These are phyloP conservation scores for Petrocephalus sullivani DNA, from an alignment of 2,797 vertebrate species.

Conservation along the genomic window DNA sequence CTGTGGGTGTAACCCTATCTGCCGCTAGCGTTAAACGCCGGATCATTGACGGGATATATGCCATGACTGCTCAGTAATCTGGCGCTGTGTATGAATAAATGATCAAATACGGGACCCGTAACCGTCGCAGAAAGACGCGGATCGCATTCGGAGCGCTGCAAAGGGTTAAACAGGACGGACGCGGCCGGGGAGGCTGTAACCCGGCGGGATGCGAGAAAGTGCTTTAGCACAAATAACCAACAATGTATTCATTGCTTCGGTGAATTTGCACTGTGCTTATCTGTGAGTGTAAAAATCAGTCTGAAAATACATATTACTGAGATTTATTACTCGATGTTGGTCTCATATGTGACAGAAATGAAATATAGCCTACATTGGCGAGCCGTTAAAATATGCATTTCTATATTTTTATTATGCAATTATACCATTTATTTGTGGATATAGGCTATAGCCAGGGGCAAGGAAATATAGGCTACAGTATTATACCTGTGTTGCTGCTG, in stretches of 20 bases:
- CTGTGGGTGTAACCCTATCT: constrained; percentile 3
- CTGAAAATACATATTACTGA: background rate
- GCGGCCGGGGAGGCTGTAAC: background rate
- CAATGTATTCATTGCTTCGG: background rate
- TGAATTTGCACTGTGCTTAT: background rate
- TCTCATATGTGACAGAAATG: background rate
- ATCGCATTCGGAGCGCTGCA: background rate
- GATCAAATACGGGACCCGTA: background rate
- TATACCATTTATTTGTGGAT: background rate
- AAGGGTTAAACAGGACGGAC: background rate
- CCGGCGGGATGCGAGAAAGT: background rate
- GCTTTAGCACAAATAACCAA: background rate
- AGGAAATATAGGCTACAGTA: constrained; percentile 2
- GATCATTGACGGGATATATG: background rate
- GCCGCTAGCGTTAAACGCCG: constrained; percentile 5
- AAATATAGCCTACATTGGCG: background rate
- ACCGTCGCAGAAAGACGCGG: background rate
- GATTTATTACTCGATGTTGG: background rate
- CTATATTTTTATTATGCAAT: constrained; percentile 1
- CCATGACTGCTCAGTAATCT: background rate
- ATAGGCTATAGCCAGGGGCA: background rate
- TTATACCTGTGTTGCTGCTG: background rate
- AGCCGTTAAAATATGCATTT: background rate
- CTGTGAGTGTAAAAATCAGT: background rate
- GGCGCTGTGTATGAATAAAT: constrained; percentile 1